phyloP scores from a whole-genome alignment of 2,888 invertebrate species.

The Amphipyra tragopoginis region DNA sequence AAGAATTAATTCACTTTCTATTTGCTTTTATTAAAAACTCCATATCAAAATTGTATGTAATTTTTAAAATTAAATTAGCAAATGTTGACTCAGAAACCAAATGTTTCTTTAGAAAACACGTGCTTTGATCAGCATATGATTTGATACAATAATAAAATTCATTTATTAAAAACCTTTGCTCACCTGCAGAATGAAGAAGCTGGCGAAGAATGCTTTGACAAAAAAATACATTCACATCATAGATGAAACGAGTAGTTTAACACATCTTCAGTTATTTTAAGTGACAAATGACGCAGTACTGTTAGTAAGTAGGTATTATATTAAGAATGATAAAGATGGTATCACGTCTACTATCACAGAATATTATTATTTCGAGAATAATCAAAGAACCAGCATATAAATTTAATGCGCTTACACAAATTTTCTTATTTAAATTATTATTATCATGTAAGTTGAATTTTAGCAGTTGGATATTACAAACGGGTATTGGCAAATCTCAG shows the following conservation, averaged over 20 bases:
- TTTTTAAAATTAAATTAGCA: slow-evolving; percentile 35
- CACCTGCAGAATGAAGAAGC: slow-evolving; percentile 33
- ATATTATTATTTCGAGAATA: slow-evolving; percentile 85
- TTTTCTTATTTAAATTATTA: slow-evolving; percentile 64
- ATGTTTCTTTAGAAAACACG: slow-evolving; percentile 5
- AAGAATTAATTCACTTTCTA: slow-evolving; percentile 37
- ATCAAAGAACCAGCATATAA: slow-evolving; percentile 73
- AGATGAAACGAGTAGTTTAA: slow-evolving; percentile 33
- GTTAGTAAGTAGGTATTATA: slow-evolving; percentile 58
- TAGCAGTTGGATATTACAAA: slow-evolving; percentile 48
- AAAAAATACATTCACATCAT: slow-evolving; percentile 22
- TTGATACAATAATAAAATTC: slow-evolving; percentile 21
- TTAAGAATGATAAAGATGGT: slow-evolving; percentile 79
- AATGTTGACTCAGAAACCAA: slow-evolving; percentile 17
- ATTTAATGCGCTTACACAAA: slow-evolving; percentile 72
- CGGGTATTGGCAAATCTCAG: slow-evolving; percentile 62
- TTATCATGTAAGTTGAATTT: slow-evolving; percentile 57
- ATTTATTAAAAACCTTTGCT: slow-evolving; percentile 26
- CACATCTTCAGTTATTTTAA: slow-evolving; percentile 55
- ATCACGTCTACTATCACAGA: slow-evolving; percentile 90
- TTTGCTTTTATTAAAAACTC: slow-evolving; percentile 39
- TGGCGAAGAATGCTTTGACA: slow-evolving; percentile 39
- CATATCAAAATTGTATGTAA: slow-evolving; percentile 49
- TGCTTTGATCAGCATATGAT: slow-evolving; percentile 7
- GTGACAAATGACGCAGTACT: slow-evolving; percentile 77